Evolutionary conservation across 2,888 invertebrate genomes (phyloP).

Genomic region (Amiota mariae): DNA sequence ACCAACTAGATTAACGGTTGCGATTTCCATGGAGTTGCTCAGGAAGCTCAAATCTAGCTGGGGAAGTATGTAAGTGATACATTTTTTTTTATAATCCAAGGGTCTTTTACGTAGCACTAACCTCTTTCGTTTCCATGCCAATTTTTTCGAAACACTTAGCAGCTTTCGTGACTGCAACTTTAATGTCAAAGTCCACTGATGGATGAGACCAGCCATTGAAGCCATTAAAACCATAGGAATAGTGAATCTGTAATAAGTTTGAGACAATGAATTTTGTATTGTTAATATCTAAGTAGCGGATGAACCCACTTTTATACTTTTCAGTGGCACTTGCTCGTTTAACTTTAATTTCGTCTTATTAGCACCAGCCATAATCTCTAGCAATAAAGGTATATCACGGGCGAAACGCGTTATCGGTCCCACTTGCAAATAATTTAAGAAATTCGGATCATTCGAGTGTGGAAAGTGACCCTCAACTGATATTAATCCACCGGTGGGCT

Average conservation of each 20-base stretch:
- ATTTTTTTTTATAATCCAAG: neutral
- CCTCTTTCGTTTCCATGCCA: conserved; percentile 55
- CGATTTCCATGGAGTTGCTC: conserved; percentile 50
- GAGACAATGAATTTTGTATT: neutral
- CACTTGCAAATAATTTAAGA: conserved; percentile 75
- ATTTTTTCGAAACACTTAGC: conserved; percentile 63
- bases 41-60: conserved; percentile 54
- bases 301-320: conserved; percentile 73
- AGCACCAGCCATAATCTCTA: conserved; percentile 78
- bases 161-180: conserved; percentile 60
- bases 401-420: conserved; percentile 88
- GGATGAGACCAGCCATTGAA: conserved; percentile 54
- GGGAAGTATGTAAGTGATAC: too few species aligned
- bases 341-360: conserved; percentile 72
- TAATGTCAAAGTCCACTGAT: conserved; percentile 60
- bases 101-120: conserved; percentile 30
- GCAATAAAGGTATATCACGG: conserved; percentile 81
- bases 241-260: conserved; percentile 55
- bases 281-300: neutral
- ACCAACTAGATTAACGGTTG: conserved; percentile 50
- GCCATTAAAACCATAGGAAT: conserved; percentile 59
- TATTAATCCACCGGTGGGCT: conserved; percentile 82
- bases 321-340: conserved; percentile 74
- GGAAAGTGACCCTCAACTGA: conserved; percentile 80
- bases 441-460: conserved; percentile 74